Evolutionary conservation across 2,797 vertebrate genomes (phyloP), one percentile per base, ranked within the genome.

Genomic region (Micrastur ruficollis): DNA sequence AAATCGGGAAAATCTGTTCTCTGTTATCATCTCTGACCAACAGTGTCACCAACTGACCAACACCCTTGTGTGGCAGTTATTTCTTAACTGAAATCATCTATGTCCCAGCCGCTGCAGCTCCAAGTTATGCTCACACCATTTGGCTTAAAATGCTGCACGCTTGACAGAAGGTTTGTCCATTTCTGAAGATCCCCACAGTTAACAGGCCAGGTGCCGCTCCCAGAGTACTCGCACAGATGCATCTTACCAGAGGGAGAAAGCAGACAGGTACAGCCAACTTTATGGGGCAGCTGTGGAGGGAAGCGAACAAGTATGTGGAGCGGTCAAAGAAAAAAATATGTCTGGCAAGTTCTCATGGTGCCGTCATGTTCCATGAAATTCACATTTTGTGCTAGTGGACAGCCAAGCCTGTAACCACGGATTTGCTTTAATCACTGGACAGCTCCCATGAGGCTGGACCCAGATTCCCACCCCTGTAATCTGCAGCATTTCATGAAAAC

Each of bases 371-470:
- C 94, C 88, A 91, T 92, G 95, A 96, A 93, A 92, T 91, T 75
- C 93, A 96, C 94, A 90, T 94, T 96, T 32, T 97, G 96, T 97
- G 96, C 97, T 98, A 97, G 93, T 94, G 96, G 95, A 95, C 89
- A 91, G 89, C 96, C 97, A 97, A 78, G 75, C 86, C 94, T 89
- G 34, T 90, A 97, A 97, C 96, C 40, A 36, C 78, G 25, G 96
- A 97, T 97, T 96, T 97, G 81, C 96, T 97, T 97, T 97, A 98
- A 98, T 98, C 97, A 97, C 95, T 95, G 94, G 97, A 97, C 96
- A 97, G 96, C 90, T 97, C 96, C 97, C 86, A 88, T 10, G 97
- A 97, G 96, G 93, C 87, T 83, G 95, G 92, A 81, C 93, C 63
- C 91, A 84, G 94, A 94, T 95, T 97, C 97, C 97, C 96, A 97